Conservation (phyloP, 2,888 invertebrate genomes). For the Hirtodrosophila duncani region DNA sequence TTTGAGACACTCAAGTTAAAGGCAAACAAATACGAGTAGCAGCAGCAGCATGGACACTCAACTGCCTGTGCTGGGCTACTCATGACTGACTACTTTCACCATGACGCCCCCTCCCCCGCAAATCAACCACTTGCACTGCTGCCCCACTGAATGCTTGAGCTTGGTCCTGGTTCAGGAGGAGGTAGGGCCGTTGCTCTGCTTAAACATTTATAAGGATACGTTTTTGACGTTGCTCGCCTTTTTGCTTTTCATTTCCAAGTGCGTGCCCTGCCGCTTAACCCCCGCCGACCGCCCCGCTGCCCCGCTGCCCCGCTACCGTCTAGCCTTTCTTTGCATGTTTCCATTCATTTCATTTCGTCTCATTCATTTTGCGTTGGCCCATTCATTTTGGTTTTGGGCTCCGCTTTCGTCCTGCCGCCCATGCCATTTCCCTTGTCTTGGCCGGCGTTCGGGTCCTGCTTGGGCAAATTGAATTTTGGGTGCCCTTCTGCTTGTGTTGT, state of each 20-base stretch:
- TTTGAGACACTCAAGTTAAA: too few relatives aligned
- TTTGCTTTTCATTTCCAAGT: background rate
- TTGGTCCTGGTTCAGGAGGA: too few relatives aligned
- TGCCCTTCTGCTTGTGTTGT: conserved; percentile 23
- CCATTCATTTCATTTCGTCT: conserved; percentile 42
- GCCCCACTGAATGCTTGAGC: too few relatives aligned
- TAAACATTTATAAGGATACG: conserved; percentile 33
- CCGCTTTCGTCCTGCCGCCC: conserved; percentile 14
- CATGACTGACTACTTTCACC: too few relatives aligned
- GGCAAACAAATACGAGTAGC: too few relatives aligned
- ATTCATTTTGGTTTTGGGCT: conserved; percentile 14
- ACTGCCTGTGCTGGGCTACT: too few relatives aligned
- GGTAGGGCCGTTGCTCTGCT: conserved; percentile 5
- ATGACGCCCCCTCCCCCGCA: too few relatives aligned
- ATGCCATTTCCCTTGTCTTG: background rate
- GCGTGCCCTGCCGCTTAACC: conserved; percentile 1
- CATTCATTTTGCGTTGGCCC: conserved; percentile 30
- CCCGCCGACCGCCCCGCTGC: conserved; percentile 1
- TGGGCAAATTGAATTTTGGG: conserved; percentile 53
- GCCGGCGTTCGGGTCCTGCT: conserved; percentile 20
- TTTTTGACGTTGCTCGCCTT: too few relatives aligned
- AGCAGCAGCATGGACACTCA: too few relatives aligned
- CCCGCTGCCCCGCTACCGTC: background rate
- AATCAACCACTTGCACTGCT: too few relatives aligned
- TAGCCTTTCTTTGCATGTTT: background rate